Evolutionary conservation across 2,888 invertebrate species (phyloP), one percentile per base, ranked within the genome.

Genomic region (Meta bourneti): DNA sequence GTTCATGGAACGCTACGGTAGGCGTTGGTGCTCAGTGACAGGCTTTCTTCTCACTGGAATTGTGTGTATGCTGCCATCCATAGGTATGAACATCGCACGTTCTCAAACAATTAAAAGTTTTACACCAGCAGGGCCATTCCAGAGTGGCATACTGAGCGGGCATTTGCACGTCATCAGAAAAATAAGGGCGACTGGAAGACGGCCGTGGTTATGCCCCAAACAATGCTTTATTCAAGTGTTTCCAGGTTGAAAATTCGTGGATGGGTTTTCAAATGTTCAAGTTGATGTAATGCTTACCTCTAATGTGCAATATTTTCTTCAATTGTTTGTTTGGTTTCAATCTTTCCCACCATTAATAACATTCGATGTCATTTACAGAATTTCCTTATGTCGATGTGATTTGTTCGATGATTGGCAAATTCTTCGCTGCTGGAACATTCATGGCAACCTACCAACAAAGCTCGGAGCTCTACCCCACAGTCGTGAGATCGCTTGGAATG

Each of bases 401-500:
- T 16, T 83, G 82, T 11, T 91, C 93, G 6, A 51, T 93, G 83
- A 54, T 93, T 11, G 93, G 93, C 54, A 94, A 94, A 87, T 88
- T 93, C 48, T 93, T 93, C 71, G 92, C 96, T 87, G 96, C 96
- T 6, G 94, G 96, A 49, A 95, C 96, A 7, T 96, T 96, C 94
- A 96, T 96, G 93, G 95, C 96, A 20, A 96, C 96, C 51, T 96
- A 96, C 94, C 95, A 97, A 85, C 96, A 96, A 93, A 96, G 96
- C 89, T 95, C 97, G 94, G 97, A 97, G 94, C 95, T 96, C 34
- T 97, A 96, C 94, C 97, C 97, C 16, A 97, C 97, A 0, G 96
- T 96, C 93, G 95, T 97, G 61, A 95, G 97, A 48, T 96, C 96
- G 94, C 96, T 96, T 8, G 97, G 97, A 83, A 95, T 96, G 93